A percentile compares a stretch with the other conserved stretches of the same genome.
phyloP scores from a whole-genome alignment of 2,113 vertebrate genomes.

The Aegotheles bennettii region DNA sequence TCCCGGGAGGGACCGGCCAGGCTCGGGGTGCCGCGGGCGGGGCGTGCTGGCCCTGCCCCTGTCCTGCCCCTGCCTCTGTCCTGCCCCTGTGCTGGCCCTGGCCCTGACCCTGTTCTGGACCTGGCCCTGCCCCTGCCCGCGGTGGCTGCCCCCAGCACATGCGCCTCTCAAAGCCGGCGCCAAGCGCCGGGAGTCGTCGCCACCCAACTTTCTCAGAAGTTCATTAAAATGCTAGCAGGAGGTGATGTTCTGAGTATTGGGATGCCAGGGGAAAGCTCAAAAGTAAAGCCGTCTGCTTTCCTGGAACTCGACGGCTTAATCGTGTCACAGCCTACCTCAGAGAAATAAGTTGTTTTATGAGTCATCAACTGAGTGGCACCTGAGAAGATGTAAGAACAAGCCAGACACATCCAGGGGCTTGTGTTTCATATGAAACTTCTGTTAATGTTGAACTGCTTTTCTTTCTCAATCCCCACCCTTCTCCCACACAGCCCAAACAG shows the following conservation, averaged over 20 bases:
- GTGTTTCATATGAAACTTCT: not conserved
- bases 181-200: not conserved
- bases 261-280: not conserved
- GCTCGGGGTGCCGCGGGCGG: too few relatives aligned
- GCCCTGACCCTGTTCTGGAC: too few relatives aligned
- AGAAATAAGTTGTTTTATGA: not conserved
- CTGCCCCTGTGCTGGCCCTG: too few relatives aligned
- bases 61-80: not conserved
- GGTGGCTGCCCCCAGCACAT: not conserved
- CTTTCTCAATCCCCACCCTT: not conserved
- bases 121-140: not conserved
- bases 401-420: not conserved
- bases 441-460: not conserved
- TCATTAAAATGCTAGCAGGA: not conserved
- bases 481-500: not conserved
- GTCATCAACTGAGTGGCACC: not conserved
- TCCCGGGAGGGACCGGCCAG: not conserved
- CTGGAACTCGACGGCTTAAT: not conserved
- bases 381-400: not conserved
- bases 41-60: not conserved
- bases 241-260: not conserved
- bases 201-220: slow-evolving; percentile 19
- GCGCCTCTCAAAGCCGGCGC: not conserved
- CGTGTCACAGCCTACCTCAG: not conserved
- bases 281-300: fast-evolving